phyloP scores from a whole-genome alignment of 2,888 invertebrate genomes.

The Lasioglossum zephyrum region DNA sequence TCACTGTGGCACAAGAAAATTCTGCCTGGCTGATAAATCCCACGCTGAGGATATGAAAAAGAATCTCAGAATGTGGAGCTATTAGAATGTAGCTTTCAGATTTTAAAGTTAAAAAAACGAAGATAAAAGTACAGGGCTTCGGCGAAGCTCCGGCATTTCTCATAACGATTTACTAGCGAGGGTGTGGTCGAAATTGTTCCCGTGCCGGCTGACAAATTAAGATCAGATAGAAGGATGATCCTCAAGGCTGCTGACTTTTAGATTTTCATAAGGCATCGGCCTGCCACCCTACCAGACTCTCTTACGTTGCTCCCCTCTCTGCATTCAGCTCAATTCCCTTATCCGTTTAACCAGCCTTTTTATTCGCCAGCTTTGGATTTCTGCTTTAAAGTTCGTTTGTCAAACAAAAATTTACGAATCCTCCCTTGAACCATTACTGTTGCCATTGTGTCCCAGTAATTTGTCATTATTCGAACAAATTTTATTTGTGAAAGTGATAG shows the following conservation, averaged over 20 bases:
- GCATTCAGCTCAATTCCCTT: slow-evolving; percentile 77
- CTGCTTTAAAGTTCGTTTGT: background rate
- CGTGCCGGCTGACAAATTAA: slow-evolving; percentile 81
- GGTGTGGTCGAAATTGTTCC: slow-evolving; percentile 70
- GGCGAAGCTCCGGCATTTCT: slow-evolving; percentile 51
- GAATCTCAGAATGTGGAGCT: background rate
- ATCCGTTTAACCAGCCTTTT: slow-evolving; percentile 69
- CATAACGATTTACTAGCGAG: slow-evolving; percentile 65
- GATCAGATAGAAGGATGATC: slow-evolving; percentile 83
- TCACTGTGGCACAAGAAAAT: background rate
- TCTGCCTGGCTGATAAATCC: background rate
- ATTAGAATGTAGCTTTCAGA: background rate
- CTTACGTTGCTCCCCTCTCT: slow-evolving; percentile 45
- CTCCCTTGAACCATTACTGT: background rate
- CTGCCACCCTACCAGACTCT: slow-evolving; percentile 50
- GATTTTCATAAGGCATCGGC: slow-evolving; percentile 78
- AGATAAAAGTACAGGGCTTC: background rate
- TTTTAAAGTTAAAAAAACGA: slow-evolving; percentile 1
- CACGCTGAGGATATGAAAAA: background rate
- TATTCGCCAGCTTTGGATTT: background rate
- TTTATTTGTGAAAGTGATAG: too few species aligned
- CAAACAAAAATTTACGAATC: background rate
- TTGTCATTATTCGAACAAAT: background rate
- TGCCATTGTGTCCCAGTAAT: background rate
- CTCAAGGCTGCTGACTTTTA: slow-evolving; percentile 81